A percentile compares a stretch with the other conserved stretches of the same genome.
Evolutionary conservation across 2,113 vertebrate species (phyloP).

Genomic region (Hippopotamus amphibius): DNA sequence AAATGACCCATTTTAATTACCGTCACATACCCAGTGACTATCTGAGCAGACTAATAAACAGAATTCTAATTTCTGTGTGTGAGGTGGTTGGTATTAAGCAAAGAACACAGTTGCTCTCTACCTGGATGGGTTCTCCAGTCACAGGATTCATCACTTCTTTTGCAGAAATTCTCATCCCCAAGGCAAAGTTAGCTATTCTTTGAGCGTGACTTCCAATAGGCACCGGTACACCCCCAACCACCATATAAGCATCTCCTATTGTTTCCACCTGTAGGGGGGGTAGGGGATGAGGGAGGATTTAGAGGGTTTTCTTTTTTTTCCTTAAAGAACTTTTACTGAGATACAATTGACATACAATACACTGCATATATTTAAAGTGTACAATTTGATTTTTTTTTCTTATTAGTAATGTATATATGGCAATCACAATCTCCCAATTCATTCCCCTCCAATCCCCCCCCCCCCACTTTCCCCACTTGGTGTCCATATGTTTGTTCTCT

Average conservation of each 20-base stretch:
- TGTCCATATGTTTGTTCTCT: too few species aligned
- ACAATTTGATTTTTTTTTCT: too few species aligned
- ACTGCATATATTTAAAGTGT: too few species aligned
- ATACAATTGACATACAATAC: too few species aligned
- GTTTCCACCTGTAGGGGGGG: slow-evolving; percentile 86
- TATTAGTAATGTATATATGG: too few species aligned
- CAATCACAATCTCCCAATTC: too few species aligned
- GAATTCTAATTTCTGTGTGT: background rate
- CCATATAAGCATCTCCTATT: slow-evolving; percentile 89
- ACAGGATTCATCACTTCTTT: slow-evolving; percentile 86
- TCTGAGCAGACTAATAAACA: background rate
- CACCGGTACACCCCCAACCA: slow-evolving; percentile 86
- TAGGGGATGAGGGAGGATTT: background rate
- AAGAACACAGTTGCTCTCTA: slow-evolving; percentile 41
- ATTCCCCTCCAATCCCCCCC: too few species aligned
- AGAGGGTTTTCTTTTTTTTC: background rate
- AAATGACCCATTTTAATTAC: background rate
- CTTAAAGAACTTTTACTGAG: too few species aligned
- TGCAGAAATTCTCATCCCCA: slow-evolving; percentile 87
- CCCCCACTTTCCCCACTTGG: too few species aligned
- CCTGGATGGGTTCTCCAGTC: slow-evolving; percentile 87
- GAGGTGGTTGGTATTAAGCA: background rate
- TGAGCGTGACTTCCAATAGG: slow-evolving; percentile 82
- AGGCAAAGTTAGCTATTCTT: slow-evolving; percentile 88
- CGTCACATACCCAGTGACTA: background rate